These are phyloP conservation scores for Oxyteleia sp. DNA, from an alignment of 2,888 invertebrate species.

Conservation along the genomic window DNA sequence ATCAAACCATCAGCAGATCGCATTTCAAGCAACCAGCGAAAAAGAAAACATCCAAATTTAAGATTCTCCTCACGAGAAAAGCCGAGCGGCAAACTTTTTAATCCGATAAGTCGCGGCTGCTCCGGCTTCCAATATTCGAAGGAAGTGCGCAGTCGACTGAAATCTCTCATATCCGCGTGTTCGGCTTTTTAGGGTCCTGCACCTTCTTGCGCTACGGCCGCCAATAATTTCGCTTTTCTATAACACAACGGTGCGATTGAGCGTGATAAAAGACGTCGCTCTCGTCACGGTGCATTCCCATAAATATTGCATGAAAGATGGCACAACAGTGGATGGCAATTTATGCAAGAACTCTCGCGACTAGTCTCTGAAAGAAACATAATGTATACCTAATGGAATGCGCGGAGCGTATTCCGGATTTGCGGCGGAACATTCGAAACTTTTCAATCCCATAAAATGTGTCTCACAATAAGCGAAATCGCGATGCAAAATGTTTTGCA, in stretches of 20 bases:
- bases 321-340: neutral
- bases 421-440: slow-evolving; percentile 11
- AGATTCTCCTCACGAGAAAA: no score
- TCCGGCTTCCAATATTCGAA: neutral
- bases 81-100: no score
- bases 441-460: slow-evolving; percentile 10
- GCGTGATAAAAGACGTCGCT: neutral
- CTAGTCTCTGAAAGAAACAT: neutral
- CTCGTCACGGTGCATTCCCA: neutral
- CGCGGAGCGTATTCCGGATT: slow-evolving; percentile 9
- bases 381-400: slow-evolving; percentile 21
- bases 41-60: no score
- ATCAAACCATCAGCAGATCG: no score
- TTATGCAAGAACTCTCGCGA: slow-evolving; percentile 19
- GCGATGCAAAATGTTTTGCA: neutral
- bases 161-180: neutral
- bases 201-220: neutral
- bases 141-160: neutral
- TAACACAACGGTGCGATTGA: neutral
- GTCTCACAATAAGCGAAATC: neutral
- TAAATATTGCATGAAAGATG: slow-evolving; percentile 18
- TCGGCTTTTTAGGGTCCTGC: neutral
- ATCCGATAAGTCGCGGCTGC: neutral
- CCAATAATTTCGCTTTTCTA: neutral
- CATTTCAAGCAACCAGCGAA: no score